Percentiles rank a stretch among this genome's conserved stretches.
Evolutionary conservation across 2,888 invertebrate species (phyloP).

Genomic region (Drosophila nr. perissopoda): DNA sequence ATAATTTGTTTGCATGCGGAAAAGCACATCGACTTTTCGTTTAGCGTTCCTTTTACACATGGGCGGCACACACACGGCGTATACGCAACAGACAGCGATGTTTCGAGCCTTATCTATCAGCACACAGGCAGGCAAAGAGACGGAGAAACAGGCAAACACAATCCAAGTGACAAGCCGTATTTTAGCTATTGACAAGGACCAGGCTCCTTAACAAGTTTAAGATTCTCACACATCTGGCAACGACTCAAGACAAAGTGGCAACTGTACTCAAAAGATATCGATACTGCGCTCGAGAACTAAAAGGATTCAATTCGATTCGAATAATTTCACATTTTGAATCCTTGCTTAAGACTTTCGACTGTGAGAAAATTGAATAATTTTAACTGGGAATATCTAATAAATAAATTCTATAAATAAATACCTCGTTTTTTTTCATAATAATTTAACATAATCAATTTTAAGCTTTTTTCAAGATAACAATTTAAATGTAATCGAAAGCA

Average conservation of each 20-base stretch:
- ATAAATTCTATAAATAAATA: too few relatives aligned
- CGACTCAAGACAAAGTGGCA: background rate
- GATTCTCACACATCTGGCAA: slow-evolving; percentile 12
- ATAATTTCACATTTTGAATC: background rate
- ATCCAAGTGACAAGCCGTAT: slow-evolving; percentile 15
- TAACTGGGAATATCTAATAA: background rate
- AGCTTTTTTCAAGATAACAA: background rate
- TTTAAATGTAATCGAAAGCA: background rate
- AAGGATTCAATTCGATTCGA: background rate
- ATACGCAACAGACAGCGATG: slow-evolving; percentile 39
- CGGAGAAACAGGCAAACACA: slow-evolving; percentile 23
- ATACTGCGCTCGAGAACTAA: background rate
- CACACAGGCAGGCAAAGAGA: slow-evolving; percentile 15
- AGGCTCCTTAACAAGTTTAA: background rate
- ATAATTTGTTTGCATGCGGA: slow-evolving; percentile 13
- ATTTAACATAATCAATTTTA: background rate
- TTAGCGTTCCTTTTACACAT: slow-evolving; percentile 26
- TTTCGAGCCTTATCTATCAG: slow-evolving; percentile 34
- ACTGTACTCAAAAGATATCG: background rate
- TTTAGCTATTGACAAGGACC: slow-evolving; percentile 2
- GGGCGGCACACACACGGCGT: slow-evolving; percentile 30
- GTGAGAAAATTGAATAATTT: background rate
- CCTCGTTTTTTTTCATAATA: background rate
- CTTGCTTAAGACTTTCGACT: background rate
- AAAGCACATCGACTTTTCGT: background rate